Percentiles rank a stretch among this genome's conserved stretches.
Evolutionary conservation across 2,113 vertebrate genomes (phyloP).

Genomic region (Protomyctophum bolini): DNA sequence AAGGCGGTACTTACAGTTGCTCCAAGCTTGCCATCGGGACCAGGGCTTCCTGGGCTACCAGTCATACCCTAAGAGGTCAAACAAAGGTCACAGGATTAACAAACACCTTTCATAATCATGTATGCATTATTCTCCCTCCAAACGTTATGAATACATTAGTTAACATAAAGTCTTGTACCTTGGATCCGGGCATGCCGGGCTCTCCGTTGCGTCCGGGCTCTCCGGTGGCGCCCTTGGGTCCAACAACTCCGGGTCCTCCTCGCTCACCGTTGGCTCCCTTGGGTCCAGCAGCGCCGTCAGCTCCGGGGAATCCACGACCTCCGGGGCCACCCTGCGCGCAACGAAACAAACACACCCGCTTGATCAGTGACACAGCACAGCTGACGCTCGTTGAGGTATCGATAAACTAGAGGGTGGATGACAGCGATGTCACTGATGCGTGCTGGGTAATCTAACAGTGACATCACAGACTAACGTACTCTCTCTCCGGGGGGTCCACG

Average conservation of each 20-base stretch:
- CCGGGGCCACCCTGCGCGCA: slow-evolving; percentile 87
- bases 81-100: neutral
- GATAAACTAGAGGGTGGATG: too few relatives aligned
- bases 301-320: slow-evolving; percentile 94
- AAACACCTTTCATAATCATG: too few relatives aligned
- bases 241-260: slow-evolving; percentile 85
- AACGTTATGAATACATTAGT: too few relatives aligned
- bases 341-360: slow-evolving; percentile 3
- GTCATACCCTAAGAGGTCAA: slow-evolving; percentile 89
- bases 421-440: too few relatives aligned
- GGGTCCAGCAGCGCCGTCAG: slow-evolving; percentile 89
- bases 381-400: too few relatives aligned
- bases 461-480: slow-evolving; percentile 74
- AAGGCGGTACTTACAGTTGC: slow-evolving; percentile 83
- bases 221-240: slow-evolving; percentile 91
- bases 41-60: slow-evolving; percentile 96
- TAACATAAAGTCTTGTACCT: slow-evolving; percentile 78
- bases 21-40: slow-evolving; percentile 93
- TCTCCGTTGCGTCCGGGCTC: slow-evolving; percentile 95
- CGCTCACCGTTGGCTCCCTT: slow-evolving; percentile 94
- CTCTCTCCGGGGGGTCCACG: slow-evolving; percentile 92
- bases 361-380: slow-evolving; percentile 4
- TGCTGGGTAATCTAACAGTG: too few relatives aligned
- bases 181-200: slow-evolving; percentile 92
- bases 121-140: too few relatives aligned